These are phyloP conservation scores for Dichetophora obliterata DNA, from an alignment of 2,888 invertebrate species.

Conservation along the genomic window DNA sequence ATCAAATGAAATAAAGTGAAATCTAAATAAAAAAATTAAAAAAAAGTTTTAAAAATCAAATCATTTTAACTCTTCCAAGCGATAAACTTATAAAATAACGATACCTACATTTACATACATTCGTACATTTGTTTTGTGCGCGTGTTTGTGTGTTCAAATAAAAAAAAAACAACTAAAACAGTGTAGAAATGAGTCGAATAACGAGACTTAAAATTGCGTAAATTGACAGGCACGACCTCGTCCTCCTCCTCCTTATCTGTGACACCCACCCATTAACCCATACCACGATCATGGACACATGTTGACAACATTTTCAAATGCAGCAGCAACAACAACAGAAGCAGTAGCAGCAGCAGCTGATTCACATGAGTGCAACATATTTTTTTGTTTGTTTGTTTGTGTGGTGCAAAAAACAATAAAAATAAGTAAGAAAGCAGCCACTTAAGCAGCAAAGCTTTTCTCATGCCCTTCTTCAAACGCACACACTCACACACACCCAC, in stretches of 20 bases:
- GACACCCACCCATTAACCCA: not conserved
- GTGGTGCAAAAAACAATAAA: slow-evolving; percentile 27
- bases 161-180: not conserved
- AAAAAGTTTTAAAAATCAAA: too few species aligned
- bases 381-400: not conserved
- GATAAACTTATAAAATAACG: too few species aligned
- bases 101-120: too few species aligned
- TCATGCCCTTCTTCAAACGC: slow-evolving; percentile 37
- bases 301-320: slow-evolving; percentile 32
- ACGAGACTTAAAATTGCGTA: slow-evolving; percentile 16
- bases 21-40: too few species aligned
- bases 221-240: not conserved
- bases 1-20: too few species aligned
- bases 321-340: slow-evolving; percentile 34
- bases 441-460: slow-evolving; percentile 21
- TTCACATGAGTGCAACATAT: slow-evolving; percentile 38
- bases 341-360: slow-evolving; percentile 27
- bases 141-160: too few species aligned
- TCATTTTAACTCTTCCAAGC: too few species aligned
- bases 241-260: not conserved
- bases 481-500: slow-evolving; percentile 39
- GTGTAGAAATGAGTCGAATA: not conserved
- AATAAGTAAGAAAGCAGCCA: slow-evolving; percentile 2
- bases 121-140: not conserved
- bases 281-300: slow-evolving; percentile 5